Percentiles rank a stretch among this genome's conserved stretches.
Evolutionary conservation across 2,888 invertebrate species (phyloP).

Genomic region (Phanerotoma sp.): DNA sequence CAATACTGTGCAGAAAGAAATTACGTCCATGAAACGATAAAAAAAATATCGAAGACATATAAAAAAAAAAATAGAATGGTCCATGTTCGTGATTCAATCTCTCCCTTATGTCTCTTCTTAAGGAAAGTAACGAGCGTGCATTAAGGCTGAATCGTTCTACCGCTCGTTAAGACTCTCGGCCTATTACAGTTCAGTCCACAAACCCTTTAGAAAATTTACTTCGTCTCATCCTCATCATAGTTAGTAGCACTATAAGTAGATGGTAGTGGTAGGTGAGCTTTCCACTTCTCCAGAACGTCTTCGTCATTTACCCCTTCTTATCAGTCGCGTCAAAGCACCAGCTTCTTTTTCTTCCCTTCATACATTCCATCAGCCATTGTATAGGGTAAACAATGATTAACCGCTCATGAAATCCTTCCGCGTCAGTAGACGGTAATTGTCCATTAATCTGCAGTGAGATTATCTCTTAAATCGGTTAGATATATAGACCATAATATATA

Average conservation of each 20-base stretch:
- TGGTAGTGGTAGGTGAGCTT: background rate
- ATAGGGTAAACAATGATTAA: slow-evolving; percentile 47
- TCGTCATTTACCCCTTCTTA: slow-evolving; percentile 13
- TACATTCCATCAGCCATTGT: slow-evolving; percentile 40
- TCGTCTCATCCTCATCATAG: slow-evolving; percentile 23
- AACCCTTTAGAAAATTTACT: slow-evolving; percentile 42
- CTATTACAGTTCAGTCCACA: slow-evolving; percentile 39
- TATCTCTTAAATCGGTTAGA: background rate
- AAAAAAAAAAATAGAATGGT: no score
- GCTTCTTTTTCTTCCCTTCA: slow-evolving; percentile 20
- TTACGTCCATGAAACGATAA: no score
- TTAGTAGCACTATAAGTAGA: background rate
- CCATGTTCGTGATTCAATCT: background rate
- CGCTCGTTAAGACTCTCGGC: slow-evolving; percentile 46
- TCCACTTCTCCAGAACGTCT: slow-evolving; percentile 5
- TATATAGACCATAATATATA: background rate
- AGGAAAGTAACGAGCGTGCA: slow-evolving; percentile 45
- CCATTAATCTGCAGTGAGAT: slow-evolving; percentile 29
- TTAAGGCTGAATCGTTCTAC: slow-evolving; percentile 48
- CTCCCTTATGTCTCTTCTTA: background rate
- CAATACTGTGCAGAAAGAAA: no score
- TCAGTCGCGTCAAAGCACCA: background rate
- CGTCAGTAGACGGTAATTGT: slow-evolving; percentile 39
- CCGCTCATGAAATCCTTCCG: slow-evolving; percentile 35
- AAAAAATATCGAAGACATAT: no score